A percentile compares a stretch with the other conserved stretches of the same genome.
phyloP scores from a whole-genome alignment of 2,888 invertebrate species.

The Platycheirus albimanus region DNA sequence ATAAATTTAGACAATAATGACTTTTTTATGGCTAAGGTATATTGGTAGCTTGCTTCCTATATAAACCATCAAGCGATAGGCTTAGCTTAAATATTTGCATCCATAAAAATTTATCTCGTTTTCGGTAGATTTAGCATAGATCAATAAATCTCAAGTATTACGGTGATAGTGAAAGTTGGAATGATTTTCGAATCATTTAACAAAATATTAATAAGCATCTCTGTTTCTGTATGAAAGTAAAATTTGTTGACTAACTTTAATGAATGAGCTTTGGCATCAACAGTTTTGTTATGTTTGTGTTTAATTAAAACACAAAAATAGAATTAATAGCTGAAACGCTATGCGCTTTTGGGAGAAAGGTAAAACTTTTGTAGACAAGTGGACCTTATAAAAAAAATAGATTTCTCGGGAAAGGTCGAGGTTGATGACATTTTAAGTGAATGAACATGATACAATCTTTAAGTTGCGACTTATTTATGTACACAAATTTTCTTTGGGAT shows the following conservation, averaged over 20 bases:
- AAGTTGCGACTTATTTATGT: too few species aligned
- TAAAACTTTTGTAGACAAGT: slow-evolving; percentile 31
- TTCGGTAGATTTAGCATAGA: slow-evolving; percentile 34
- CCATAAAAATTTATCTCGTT: slow-evolving; percentile 11
- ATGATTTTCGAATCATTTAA: slow-evolving; percentile 48
- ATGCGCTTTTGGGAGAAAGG: slow-evolving; percentile 51
- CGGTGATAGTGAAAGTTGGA: slow-evolving; percentile 72
- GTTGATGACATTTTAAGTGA: slow-evolving; percentile 3
- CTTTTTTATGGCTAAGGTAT: background rate
- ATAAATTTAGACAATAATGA: background rate
- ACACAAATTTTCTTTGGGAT: too few species aligned
- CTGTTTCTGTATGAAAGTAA: slow-evolving; percentile 58
- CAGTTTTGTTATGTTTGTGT: slow-evolving; percentile 28
- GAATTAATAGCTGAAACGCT: slow-evolving; percentile 53
- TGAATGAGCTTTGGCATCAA: slow-evolving; percentile 60
- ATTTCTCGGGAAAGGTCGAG: background rate
- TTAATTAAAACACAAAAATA: slow-evolving; percentile 4
- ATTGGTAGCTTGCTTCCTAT: background rate
- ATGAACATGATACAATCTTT: too few species aligned
- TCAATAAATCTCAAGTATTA: slow-evolving; percentile 63
- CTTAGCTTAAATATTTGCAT: slow-evolving; percentile 1
- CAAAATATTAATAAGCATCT: slow-evolving; percentile 34
- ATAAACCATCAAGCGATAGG: too few species aligned
- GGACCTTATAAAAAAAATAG: too few species aligned
- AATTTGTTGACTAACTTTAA: slow-evolving; percentile 50